Percentiles rank a stretch among this genome's conserved stretches.
These are phyloP conservation scores for Silurus meridionalis DNA, from an alignment of 2,113 vertebrate species.

Conservation along the genomic window DNA sequence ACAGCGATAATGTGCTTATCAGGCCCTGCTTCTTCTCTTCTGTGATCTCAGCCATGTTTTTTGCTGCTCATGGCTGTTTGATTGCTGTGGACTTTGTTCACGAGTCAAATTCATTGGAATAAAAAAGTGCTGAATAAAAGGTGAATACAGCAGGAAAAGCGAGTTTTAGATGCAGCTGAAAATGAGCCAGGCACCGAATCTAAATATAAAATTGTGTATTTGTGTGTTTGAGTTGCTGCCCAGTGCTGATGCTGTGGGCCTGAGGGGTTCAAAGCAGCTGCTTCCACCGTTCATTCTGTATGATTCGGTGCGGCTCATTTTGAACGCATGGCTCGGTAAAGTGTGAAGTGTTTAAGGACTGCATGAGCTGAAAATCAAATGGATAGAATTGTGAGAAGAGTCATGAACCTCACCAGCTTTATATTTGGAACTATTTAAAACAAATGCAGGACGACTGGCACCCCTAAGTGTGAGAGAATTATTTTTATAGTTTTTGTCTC, in stretches of 20 bases:
- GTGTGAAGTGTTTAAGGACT: background rate
- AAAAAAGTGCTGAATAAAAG: background rate
- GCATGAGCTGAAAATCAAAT: background rate
- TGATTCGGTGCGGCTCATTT: background rate
- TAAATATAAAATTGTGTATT: background rate
- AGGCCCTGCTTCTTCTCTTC: background rate
- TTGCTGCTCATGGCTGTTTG: background rate
- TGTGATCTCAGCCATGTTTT: background rate
- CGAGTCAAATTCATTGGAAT: background rate
- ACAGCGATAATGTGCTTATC: background rate
- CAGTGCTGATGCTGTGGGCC: background rate
- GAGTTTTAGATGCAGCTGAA: background rate
- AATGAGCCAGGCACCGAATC: background rate
- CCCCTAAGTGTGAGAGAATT: background rate
- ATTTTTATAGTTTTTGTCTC: background rate
- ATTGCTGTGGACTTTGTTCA: background rate
- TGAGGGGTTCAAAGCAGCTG: background rate
- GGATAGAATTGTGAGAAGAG: background rate
- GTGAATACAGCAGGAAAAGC: background rate
- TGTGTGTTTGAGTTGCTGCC: constrained; percentile 11
- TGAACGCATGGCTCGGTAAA: constrained; percentile 12
- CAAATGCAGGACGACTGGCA: background rate
- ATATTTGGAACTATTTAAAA: background rate
- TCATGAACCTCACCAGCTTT: background rate
- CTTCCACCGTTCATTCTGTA: constrained; percentile 10